phyloP scores from a whole-genome alignment of 2,888 invertebrate species.

The Phorcus lineatus region DNA sequence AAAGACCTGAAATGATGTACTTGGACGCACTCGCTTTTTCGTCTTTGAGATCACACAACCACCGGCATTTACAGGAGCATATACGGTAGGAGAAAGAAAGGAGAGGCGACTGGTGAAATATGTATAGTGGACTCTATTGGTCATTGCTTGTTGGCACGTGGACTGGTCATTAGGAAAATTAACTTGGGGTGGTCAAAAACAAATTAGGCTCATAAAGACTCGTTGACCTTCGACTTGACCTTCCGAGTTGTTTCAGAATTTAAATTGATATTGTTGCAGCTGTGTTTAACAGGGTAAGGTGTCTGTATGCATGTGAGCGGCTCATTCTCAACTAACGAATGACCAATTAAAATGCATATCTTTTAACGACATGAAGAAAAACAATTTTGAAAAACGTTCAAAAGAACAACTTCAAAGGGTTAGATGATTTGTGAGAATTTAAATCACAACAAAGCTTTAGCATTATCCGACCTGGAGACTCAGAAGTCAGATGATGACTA shows the following conservation, averaged over 20 bases:
- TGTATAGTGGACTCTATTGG: not conserved
- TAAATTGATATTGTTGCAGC: slow-evolving; percentile 3
- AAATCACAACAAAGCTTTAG: too few species aligned
- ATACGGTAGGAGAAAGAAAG: too few species aligned
- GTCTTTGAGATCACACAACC: too few species aligned
- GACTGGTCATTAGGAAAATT: not conserved
- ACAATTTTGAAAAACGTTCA: too few species aligned
- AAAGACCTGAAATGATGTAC: too few species aligned
- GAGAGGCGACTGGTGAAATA: not conserved
- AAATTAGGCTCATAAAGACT: not conserved
- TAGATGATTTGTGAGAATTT: too few species aligned
- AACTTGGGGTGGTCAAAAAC: slow-evolving; percentile 14
- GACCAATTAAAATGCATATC: not conserved
- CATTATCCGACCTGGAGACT: too few species aligned
- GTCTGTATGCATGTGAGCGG: not conserved
- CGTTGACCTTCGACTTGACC: not conserved
- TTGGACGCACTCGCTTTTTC: too few species aligned
- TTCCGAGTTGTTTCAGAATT: not conserved
- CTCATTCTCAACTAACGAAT: not conserved
- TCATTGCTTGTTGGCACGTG: not conserved
- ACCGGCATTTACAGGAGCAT: not conserved
- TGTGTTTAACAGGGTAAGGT: not conserved
- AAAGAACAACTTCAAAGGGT: too few species aligned
- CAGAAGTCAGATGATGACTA: too few species aligned
- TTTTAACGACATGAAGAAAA: too few species aligned